Evolutionary conservation across 2,888 invertebrate genomes (phyloP).

Genomic region (Heliconius ethilla): DNA sequence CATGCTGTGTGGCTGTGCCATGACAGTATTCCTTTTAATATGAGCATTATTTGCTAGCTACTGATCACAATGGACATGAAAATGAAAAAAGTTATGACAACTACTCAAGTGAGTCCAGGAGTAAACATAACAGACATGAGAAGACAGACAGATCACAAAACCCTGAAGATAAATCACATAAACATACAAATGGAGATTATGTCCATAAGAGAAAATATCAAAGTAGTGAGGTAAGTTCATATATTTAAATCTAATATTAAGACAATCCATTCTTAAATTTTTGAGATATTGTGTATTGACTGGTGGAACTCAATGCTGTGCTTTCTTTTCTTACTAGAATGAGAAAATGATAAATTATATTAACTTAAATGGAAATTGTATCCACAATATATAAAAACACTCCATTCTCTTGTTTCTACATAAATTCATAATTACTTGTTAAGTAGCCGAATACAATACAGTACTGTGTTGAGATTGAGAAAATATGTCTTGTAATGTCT

Average conservation of each 20-base stretch:
- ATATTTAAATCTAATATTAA: too few species aligned
- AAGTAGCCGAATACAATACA: not conserved
- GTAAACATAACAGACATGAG: slow-evolving; percentile 54
- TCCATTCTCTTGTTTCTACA: not conserved
- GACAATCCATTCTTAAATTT: too few species aligned
- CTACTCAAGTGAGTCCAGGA: slow-evolving; percentile 55
- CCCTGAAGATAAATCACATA: slow-evolving; percentile 49
- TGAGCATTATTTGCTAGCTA: slow-evolving; percentile 52
- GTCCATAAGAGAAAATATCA: slow-evolving; percentile 66
- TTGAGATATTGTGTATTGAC: too few species aligned
- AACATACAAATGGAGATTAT: slow-evolving; percentile 64
- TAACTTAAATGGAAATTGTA: not conserved
- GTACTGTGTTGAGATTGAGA: not conserved
- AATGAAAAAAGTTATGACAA: slow-evolving; percentile 70
- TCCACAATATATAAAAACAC: not conserved
- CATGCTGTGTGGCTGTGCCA: not conserved
- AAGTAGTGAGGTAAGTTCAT: slow-evolving; percentile 68
- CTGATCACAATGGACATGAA: slow-evolving; percentile 67
- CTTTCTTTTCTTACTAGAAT: too few species aligned
- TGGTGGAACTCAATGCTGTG: too few species aligned
- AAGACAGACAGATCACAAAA: slow-evolving; percentile 51
- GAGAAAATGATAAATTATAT: not conserved
- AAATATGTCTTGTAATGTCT: too few species aligned
- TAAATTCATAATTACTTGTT: not conserved
- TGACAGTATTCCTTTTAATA: not conserved